Conservation (phyloP, 2,113 vertebrate genomes). For the Neopipo cinnamomea region DNA sequence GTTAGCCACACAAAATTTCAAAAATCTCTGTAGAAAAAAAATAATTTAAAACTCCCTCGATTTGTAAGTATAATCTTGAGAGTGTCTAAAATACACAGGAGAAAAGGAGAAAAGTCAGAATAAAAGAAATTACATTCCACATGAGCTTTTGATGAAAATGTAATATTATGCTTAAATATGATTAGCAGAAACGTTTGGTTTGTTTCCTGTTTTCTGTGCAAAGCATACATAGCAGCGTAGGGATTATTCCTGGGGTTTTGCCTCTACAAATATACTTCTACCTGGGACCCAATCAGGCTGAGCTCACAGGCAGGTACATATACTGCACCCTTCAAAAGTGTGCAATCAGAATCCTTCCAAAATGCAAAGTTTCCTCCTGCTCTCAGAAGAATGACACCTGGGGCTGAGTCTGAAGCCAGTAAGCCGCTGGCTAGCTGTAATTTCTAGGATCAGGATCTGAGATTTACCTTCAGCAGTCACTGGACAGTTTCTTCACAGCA, state of each 20-base stretch:
- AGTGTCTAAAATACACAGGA: neutral
- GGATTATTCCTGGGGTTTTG: neutral
- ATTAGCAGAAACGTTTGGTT: neutral
- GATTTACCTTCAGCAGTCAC: neutral
- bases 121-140: neutral
- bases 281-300: neutral
- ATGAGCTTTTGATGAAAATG: neutral
- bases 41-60: neutral
- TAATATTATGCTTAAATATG: neutral
- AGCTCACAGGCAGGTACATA: neutral
- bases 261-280: neutral
- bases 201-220: neutral
- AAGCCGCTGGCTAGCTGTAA: neutral
- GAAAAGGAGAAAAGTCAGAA: neutral
- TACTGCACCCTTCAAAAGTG: fast-evolving
- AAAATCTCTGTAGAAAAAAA: neutral
- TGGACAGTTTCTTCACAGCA: neutral
- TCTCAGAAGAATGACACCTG: neutral
- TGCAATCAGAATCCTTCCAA: neutral
- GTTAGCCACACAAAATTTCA: neutral
- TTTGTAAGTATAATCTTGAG: neutral
- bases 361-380: neutral
- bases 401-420: neutral
- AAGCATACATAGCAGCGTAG: fast-evolving
- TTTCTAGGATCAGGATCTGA: neutral